A percentile compares a stretch with the other conserved stretches of the same genome.
Evolutionary conservation across 2,113 vertebrate genomes (phyloP).

Genomic region (Oceanodroma tethys): DNA sequence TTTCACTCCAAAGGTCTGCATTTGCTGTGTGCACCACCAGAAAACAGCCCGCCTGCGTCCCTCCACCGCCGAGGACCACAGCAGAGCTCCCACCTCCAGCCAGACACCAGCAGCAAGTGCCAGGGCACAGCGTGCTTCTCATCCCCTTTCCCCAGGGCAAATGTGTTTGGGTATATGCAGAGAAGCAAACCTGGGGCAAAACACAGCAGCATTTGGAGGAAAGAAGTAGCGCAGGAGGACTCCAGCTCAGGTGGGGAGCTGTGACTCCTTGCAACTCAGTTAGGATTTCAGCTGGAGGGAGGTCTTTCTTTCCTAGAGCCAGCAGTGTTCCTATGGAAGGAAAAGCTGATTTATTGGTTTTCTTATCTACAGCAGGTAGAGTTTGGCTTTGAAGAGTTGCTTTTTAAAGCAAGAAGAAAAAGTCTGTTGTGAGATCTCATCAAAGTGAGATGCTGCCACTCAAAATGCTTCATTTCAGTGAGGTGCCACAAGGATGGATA

Average conservation of each 20-base stretch:
- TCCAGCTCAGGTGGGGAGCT: neutral
- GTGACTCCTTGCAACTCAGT: neutral
- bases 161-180: accelerated
- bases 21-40: neutral
- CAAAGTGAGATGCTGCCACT: neutral
- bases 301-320: neutral
- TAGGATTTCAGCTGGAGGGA: neutral
- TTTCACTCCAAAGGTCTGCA: neutral
- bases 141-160: neutral
- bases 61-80: neutral
- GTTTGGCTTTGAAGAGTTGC: neutral
- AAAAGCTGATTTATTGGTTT: neutral
- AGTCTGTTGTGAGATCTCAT: neutral
- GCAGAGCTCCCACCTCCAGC: neutral
- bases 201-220: neutral
- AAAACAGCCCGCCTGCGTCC: accelerated
- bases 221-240: neutral
- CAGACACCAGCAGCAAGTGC: neutral
- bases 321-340: neutral
- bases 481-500: neutral
- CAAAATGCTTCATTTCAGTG: neutral
- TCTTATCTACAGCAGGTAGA: neutral
- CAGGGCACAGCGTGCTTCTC: neutral
- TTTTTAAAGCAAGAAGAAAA: neutral
- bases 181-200: neutral